Evolutionary conservation across 2,888 invertebrate species (phyloP).

Genomic region (Deilephila porcellus): DNA sequence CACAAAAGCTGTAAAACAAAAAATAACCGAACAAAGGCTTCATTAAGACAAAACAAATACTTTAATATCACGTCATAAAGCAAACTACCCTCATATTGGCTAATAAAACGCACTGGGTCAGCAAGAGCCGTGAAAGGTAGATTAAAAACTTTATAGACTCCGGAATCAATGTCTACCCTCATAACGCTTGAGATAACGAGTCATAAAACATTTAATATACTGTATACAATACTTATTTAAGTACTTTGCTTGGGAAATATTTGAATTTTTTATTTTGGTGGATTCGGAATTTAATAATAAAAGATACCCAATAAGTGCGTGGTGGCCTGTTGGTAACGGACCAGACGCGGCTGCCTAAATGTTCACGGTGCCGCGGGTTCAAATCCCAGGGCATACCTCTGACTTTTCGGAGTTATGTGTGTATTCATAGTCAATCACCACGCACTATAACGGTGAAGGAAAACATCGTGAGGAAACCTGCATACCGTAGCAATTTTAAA

Average conservation of each 20-base stretch:
- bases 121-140: constrained; percentile 9
- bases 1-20: neutral
- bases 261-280: neutral
- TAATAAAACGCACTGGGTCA: constrained; percentile 17
- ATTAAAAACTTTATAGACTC: constrained; percentile 28
- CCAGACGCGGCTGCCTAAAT: no score
- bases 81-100: constrained; percentile 10
- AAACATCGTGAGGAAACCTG: no score
- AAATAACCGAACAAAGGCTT: neutral
- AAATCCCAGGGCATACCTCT: no score
- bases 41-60: constrained; percentile 12
- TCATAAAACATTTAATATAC: constrained; percentile 25
- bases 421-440: no score
- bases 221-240: neutral
- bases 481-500: no score
- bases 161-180: constrained; percentile 23
- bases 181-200: constrained; percentile 17
- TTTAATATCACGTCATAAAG: constrained; percentile 6
- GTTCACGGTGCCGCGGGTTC: no score
- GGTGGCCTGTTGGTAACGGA: no score
- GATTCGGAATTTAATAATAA: no score
- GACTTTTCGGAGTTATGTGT: no score
- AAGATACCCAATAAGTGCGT: no score
- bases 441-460: no score
- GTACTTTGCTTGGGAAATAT: neutral